Evolutionary conservation across 2,113 vertebrate genomes (phyloP).

Genomic region (Bujurquina vittata): DNA sequence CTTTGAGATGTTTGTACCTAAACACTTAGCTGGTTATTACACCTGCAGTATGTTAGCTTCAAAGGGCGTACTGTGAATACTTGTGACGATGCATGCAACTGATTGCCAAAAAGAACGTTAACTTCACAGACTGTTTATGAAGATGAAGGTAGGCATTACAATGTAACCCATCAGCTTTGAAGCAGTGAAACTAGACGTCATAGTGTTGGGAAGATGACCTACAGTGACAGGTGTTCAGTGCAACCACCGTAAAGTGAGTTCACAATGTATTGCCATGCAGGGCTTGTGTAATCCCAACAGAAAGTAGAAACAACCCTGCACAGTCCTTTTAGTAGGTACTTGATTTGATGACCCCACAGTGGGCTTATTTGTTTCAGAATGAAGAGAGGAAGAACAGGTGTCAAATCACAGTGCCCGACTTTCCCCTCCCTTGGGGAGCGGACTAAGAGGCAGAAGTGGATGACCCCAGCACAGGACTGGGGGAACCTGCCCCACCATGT

Average conservation of each 20-base stretch:
- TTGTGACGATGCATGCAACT: neutral
- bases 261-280: neutral
- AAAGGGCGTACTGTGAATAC: neutral
- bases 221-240: neutral
- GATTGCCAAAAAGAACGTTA: neutral
- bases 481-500: conserved; percentile 85
- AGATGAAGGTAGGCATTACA: neutral
- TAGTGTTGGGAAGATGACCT: neutral
- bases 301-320: neutral
- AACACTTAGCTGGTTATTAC: conserved; percentile 63
- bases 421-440: conserved; percentile 62
- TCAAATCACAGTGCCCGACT: conserved; percentile 68
- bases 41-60: neutral
- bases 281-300: neutral
- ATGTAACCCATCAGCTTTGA: neutral
- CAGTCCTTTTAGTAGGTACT: neutral
- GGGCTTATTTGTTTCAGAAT: conserved; percentile 68
- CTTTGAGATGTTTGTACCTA: neutral
- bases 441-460: conserved; percentile 79
- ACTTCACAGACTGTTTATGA: neutral
- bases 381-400: conserved; percentile 82
- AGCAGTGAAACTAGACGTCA: neutral
- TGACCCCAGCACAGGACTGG: conserved; percentile 78
- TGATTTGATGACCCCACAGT: neutral
- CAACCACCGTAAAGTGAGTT: neutral